Evolutionary conservation across 2,113 vertebrate species (phyloP).

Genomic region (Oostethus manadensis): DNA sequence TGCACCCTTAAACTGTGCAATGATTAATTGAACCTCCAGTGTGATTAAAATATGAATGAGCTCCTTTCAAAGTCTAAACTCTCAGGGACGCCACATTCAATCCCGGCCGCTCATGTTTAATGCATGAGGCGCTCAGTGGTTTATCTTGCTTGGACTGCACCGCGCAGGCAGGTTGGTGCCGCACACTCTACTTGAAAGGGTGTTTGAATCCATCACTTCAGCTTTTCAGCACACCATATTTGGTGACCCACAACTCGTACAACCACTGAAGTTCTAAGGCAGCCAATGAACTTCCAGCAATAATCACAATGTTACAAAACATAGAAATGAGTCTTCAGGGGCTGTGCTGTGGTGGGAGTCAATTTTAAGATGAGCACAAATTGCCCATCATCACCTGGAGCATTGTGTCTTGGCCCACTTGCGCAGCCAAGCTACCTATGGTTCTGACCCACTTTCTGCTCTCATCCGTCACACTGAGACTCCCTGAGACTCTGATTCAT

Average conservation of each 20-base stretch:
- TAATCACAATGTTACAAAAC: not conserved
- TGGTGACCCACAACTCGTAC: no score
- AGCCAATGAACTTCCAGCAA: no score
- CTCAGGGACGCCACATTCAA: slow-evolving; percentile 36
- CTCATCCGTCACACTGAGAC: slow-evolving; percentile 51
- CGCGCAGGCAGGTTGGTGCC: slow-evolving; percentile 30
- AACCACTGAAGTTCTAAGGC: no score
- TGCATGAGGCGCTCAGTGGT: slow-evolving; percentile 58
- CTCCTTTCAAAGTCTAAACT: slow-evolving; percentile 57
- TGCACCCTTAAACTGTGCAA: slow-evolving; percentile 59
- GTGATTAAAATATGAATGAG: slow-evolving; percentile 70
- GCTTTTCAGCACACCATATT: no score
- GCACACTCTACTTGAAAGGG: not conserved
- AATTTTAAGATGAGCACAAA: not conserved
- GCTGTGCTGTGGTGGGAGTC: no score
- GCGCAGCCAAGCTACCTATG: slow-evolving; percentile 56
- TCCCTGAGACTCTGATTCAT: slow-evolving; percentile 39
- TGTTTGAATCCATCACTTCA: no score
- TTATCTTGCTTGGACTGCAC: slow-evolving; percentile 39
- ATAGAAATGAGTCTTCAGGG: no score
- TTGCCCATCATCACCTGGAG: slow-evolving; percentile 20
- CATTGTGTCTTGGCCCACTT: slow-evolving; percentile 42
- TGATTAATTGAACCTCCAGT: slow-evolving; percentile 66
- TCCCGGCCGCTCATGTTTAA: slow-evolving; percentile 50
- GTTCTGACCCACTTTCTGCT: slow-evolving; percentile 62